Percentiles rank a stretch among this genome's conserved stretches.
Conservation (phyloP, 2,113 vertebrate genomes). For the Todiramphus chloris region DNA sequence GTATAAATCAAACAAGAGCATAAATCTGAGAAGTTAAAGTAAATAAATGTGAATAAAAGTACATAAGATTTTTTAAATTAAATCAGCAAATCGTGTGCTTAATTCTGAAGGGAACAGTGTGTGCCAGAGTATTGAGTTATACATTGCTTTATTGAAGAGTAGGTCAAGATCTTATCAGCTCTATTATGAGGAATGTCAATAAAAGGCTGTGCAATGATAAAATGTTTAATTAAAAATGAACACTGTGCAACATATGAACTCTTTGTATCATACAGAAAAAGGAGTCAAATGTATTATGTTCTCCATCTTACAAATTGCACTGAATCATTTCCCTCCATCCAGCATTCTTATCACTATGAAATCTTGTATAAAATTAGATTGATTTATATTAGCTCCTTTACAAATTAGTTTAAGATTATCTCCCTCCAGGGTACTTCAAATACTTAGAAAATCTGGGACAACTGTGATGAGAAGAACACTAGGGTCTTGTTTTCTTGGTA, state of each 20-base stretch:
- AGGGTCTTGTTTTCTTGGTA: background rate
- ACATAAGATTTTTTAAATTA: conserved; percentile 42
- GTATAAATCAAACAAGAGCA: background rate
- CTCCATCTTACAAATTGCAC: conserved; percentile 24
- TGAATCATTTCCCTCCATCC: background rate
- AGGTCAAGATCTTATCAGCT: conserved; percentile 67
- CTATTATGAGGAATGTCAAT: conserved; percentile 68
- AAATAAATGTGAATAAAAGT: conserved; percentile 37
- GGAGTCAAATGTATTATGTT: background rate
- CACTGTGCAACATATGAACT: conserved; percentile 52
- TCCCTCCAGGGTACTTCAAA: background rate
- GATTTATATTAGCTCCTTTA: background rate
- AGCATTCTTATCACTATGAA: background rate
- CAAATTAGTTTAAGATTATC: conserved; percentile 10
- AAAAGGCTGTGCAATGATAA: conserved; percentile 42
- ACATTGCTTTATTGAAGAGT: conserved; percentile 53
- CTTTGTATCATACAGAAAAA: conserved; percentile 37
- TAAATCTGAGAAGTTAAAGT: conserved; percentile 7
- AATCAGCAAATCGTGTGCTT: conserved; percentile 46
- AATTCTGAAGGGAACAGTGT: conserved; percentile 41
- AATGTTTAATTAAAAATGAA: conserved; percentile 74
- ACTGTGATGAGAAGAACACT: background rate
- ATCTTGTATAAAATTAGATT: background rate
- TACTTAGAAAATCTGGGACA: background rate
- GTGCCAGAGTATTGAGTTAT: conserved; percentile 60